phyloP scores from a whole-genome alignment of 2,888 invertebrate genomes.

The Caprella mutica region DNA sequence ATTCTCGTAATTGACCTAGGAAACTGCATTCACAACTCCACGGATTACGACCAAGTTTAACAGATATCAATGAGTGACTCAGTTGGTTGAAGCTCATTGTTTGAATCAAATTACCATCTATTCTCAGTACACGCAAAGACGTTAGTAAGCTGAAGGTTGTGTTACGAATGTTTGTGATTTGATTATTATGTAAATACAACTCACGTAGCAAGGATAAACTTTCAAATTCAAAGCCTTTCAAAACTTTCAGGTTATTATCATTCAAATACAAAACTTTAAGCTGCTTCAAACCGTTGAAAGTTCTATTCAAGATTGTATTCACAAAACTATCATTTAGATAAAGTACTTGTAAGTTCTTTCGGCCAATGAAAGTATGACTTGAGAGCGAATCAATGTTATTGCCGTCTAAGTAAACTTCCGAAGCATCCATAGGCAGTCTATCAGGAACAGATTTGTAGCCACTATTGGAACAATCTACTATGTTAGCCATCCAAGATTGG shows the following conservation, averaged over 20 bases:
- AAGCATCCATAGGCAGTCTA: slow-evolving; percentile 77
- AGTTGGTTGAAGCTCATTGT: slow-evolving; percentile 55
- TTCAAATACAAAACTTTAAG: slow-evolving; percentile 64
- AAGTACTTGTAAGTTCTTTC: slow-evolving; percentile 61
- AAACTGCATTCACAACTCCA: slow-evolving; percentile 77
- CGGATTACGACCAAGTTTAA: slow-evolving; percentile 48
- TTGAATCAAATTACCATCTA: slow-evolving; percentile 60
- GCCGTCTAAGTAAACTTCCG: slow-evolving; percentile 73
- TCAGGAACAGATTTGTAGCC: slow-evolving; percentile 54
- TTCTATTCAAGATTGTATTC: slow-evolving; percentile 60
- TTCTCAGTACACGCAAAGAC: slow-evolving; percentile 53
- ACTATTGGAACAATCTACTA: slow-evolving; percentile 60
- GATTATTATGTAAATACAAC: slow-evolving; percentile 63
- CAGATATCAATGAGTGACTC: slow-evolving; percentile 38
- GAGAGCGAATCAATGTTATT: slow-evolving; percentile 63
- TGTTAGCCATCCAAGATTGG: slow-evolving; percentile 71
- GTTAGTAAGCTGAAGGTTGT: slow-evolving; percentile 57
- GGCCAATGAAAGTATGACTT: slow-evolving; percentile 73
- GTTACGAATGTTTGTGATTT: slow-evolving; percentile 56
- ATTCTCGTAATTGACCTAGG: slow-evolving; percentile 29
- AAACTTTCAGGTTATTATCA: slow-evolving; percentile 57
- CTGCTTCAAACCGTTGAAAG: slow-evolving; percentile 66
- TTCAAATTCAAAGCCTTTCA: slow-evolving; percentile 58
- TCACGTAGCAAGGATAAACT: slow-evolving; percentile 58
- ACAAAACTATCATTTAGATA: slow-evolving; percentile 68